Base-by-base conservation (phyloP, 2,797 vertebrate species). In the Cryptoprocta ferox region DNA sequence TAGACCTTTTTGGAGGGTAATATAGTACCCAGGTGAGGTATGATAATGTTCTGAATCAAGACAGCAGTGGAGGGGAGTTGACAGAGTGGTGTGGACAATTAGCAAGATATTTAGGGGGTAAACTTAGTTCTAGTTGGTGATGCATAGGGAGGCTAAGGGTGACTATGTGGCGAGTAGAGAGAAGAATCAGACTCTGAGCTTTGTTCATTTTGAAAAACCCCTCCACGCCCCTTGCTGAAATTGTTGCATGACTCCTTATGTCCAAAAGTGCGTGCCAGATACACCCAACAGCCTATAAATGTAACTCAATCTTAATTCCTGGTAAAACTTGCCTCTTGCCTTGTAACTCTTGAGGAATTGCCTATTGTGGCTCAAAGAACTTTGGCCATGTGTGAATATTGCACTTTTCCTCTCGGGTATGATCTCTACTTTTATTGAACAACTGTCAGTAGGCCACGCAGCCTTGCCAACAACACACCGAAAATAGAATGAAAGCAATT, bases 401-500 rank as follows among this genome's bases (percentile, higher is more conserved):
- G 83, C 26, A 68, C 39, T 82, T 87, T 95, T 75, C 79, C 84
- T 95, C 89, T 83, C 56, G 88, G 59, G 94, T 92, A 85, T 2
- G 26, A 89, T 95, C 93, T 97, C 90, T 94, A 56, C 93, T 95
- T 98, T 97, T 92, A 97, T 95, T 92, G 73, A 97, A 95, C 92
- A 96, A 95, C 92, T 97, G 92, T 98, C 96, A 93, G 95, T 96
- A 94, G 97, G 91, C 95, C 95, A 91, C 6, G 65, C 50, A 89
- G 88, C 95, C 75, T 61, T 94, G 88, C 96, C 95, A 96, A 92
- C 91, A 91, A 75, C 78, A 89, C 84, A 59, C 88, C 86, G 82
- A 88, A 98, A 98, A 98, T 96, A 98, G 96, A 97, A 97, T 9
- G 90, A 84, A 88, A 70, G 79, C 92, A 96, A 97, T 98, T 97